Evolutionary conservation across 1,140 invertebrate genomes (phyloP).

Genomic region (Augochlora pura): DNA sequence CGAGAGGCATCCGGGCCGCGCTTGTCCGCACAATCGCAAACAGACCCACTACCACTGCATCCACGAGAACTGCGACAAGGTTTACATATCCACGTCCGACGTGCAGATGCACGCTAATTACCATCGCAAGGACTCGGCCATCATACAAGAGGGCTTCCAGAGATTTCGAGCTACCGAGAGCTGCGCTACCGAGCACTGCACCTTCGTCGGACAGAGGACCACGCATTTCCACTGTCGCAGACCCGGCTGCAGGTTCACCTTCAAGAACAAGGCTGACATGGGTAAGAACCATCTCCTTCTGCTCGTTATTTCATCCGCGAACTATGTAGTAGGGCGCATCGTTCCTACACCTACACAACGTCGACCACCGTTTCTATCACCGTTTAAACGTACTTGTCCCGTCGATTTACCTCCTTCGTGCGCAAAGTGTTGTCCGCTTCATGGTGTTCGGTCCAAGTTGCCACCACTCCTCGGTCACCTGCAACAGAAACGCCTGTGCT

Average conservation of each 20-base stretch:
- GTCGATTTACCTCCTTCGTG: too few species aligned
- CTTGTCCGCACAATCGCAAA: slow-evolving; percentile 96
- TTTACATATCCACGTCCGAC: slow-evolving; percentile 99
- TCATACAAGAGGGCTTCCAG: slow-evolving; percentile 98
- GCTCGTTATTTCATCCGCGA: too few species aligned
- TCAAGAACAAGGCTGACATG: slow-evolving; percentile 99
- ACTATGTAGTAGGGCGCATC: too few species aligned
- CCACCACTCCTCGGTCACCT: too few species aligned
- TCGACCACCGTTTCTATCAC: too few species aligned
- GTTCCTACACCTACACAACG: too few species aligned
- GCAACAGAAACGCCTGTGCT: too few species aligned
- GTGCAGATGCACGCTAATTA: slow-evolving; percentile 99
- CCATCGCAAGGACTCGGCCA: slow-evolving; percentile 98
- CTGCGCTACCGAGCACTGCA: slow-evolving; percentile 92
- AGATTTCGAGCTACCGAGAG: slow-evolving; percentile 95
- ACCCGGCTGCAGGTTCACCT: slow-evolving; percentile 94
- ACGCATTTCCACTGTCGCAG: slow-evolving; percentile 98
- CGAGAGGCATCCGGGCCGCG: slow-evolving; percentile 84
- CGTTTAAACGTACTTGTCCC: too few species aligned
- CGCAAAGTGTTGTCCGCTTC: too few species aligned
- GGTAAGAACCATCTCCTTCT: slow-evolving; percentile 84
- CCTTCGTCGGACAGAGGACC: slow-evolving; percentile 96
- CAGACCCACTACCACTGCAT: slow-evolving; percentile 99
- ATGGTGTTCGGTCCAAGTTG: too few species aligned
- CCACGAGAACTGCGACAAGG: slow-evolving; percentile 97